Base-by-base conservation (phyloP, 2,888 invertebrate genomes). In the Dryobota labecula region DNA sequence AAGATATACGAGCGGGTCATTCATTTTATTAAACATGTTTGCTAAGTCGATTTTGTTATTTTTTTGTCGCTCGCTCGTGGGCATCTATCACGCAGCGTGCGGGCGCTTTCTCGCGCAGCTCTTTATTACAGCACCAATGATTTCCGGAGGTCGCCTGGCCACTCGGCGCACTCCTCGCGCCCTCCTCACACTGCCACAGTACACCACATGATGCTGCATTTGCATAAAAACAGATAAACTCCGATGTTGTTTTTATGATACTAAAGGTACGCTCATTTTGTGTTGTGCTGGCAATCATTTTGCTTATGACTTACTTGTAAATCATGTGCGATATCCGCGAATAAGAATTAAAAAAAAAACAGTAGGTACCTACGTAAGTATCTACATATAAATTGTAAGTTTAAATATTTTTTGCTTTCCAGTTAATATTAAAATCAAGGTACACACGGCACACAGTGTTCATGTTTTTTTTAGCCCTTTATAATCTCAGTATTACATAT, bases 21-120 rank as follows among this genome's bases (percentile, higher is more conserved):
- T 95, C 94, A 92, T 95, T 95, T 95, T 95, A 95, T 95, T 92
- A 94, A 94, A 95, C 95, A 95, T 95, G 95, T 94, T 94, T 94
- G 94, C 95, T 95, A 94, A 95, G 95, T 94, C 95, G 94, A 94
- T 94, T 94, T 94, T 94, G 93, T 95, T 93, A 90, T 94, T 95
- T 95, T 94, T 95, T 95, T 95, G 94, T 94, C 92, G 94, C 88
- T 92, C 90, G 89, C 87, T 90, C 89, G 89, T 88, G 92, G 87
- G 94, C 95, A 95, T 95, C 95, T 94, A 95, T 95, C 95, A 95
- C 95, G 82, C 95, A 95, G 95, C 95, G 93, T 90, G 95, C 90
- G 94, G 93, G 87, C 95, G 94, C 94, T 94, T 93, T 94, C 94
- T 93, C 92, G 93, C 90, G 86, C 91, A 93, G 92, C 92, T 94